Evolutionary conservation across 2,797 vertebrate species (phyloP).

Genomic region (Pangasius mekongensis): DNA sequence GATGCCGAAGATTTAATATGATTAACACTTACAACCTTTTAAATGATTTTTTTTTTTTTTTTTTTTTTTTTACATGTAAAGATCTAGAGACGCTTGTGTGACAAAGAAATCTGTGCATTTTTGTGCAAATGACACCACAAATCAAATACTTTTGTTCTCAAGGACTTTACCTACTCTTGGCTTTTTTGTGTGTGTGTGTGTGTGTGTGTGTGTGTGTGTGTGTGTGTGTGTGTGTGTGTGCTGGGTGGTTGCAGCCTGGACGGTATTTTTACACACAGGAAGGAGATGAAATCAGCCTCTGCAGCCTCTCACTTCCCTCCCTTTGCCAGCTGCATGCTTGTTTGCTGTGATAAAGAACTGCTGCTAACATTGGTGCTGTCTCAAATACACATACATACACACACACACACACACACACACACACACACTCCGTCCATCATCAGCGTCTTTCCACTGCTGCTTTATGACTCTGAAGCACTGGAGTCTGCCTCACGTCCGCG

Average conservation of each 20-base stretch:
- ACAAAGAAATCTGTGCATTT: neutral
- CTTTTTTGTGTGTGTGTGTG: neutral
- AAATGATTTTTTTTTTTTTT: neutral
- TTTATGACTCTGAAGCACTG: neutral
- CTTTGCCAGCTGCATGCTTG: conserved; percentile 60
- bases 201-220: conserved; percentile 11
- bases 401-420: conserved; percentile 46
- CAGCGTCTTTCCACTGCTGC: conserved; percentile 31
- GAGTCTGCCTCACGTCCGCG: neutral
- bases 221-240: conserved; percentile 40
- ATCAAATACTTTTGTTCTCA: neutral
- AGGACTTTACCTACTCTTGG: neutral
- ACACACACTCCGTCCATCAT: conserved; percentile 41
- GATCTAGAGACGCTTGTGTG: neutral
- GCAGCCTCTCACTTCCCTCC: conserved; percentile 65
- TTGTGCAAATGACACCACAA: neutral
- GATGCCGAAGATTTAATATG: neutral
- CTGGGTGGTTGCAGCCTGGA: conserved; percentile 54
- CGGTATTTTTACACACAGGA: conserved; percentile 65
- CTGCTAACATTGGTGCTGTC: neutral
- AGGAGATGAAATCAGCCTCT: conserved; percentile 64
- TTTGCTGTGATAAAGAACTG: conserved; percentile 56
- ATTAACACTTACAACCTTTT: neutral
- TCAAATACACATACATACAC: neutral
- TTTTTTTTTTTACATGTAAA: neutral